Conservation (phyloP, 1,140 invertebrate species). For the Steinernema khuongi region DNA sequence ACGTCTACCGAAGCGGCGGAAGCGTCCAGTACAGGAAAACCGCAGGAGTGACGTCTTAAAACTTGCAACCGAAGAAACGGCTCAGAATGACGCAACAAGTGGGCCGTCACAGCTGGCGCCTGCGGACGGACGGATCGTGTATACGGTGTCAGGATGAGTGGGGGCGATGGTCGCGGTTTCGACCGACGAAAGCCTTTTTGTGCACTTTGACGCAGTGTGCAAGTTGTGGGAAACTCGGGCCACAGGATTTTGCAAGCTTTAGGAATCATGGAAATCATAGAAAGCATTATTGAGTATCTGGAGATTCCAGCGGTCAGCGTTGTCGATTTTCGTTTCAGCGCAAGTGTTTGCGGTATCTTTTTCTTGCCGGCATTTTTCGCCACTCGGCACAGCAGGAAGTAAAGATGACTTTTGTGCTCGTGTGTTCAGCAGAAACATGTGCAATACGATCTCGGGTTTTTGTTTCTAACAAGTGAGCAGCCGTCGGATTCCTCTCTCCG, state of each 20-base stretch:
- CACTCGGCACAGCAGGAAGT: no score
- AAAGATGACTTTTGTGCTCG: no score
- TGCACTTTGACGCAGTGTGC: neutral
- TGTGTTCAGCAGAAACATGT: no score
- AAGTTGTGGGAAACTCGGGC: neutral
- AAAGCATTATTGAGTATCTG: no score
- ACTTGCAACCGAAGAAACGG: neutral
- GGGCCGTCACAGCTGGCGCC: neutral
- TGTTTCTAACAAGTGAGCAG: neutral
- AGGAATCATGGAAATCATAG: no score
- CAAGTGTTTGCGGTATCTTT: no score
- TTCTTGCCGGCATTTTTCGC: no score
- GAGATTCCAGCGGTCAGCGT: no score
- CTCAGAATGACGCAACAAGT: constrained; percentile 1
- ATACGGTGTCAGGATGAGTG: neutral
- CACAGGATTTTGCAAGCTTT: no score
- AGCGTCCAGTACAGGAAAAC: neutral
- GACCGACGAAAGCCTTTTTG: neutral
- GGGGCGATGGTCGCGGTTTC: neutral
- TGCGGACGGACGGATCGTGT: neutral
- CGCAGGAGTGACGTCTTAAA: neutral
- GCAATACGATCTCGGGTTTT: no score
- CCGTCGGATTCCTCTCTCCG: neutral
- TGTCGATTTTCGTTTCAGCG: no score
- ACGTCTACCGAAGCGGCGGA: neutral